Conservation (phyloP, 2,888 invertebrate genomes). For the Lasioglossum pauxillum region DNA sequence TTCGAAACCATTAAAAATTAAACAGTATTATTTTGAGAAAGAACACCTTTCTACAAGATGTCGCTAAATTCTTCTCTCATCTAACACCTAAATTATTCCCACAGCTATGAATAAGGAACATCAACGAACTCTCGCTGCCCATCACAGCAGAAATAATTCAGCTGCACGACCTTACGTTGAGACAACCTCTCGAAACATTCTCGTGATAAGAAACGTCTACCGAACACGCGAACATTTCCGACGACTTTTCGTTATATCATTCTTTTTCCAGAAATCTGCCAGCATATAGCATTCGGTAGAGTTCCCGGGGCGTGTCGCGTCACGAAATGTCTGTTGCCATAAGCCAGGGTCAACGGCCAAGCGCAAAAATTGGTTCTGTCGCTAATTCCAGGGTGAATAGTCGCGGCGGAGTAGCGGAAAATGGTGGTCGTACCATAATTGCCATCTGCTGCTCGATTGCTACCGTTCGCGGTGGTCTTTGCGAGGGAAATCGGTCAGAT, state of each 20-base stretch:
- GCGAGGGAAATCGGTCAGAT: not conserved
- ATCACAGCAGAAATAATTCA: not conserved
- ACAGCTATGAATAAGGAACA: not conserved
- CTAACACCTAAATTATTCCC: not conserved
- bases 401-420: not conserved
- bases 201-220: not conserved
- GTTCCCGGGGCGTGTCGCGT: slow-evolving; percentile 45
- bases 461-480: not conserved
- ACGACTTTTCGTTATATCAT: not conserved
- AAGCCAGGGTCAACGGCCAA: slow-evolving; percentile 32
- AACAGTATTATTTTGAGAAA: too few species aligned
- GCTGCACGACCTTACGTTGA: not conserved
- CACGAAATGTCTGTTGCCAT: slow-evolving; percentile 35
- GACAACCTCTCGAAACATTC: not conserved
- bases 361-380: slow-evolving; percentile 18
- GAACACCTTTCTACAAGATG: too few species aligned
- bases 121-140: not conserved
- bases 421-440: not conserved
- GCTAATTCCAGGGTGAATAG: slow-evolving; percentile 7
- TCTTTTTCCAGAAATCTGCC: not conserved
- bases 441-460: slow-evolving; percentile 5
- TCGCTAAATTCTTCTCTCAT: too few species aligned
- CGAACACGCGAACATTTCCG: not conserved
- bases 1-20: too few species aligned
- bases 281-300: not conserved